Conservation (phyloP, 2,888 invertebrate species). For the Chrysina gloriosa region DNA sequence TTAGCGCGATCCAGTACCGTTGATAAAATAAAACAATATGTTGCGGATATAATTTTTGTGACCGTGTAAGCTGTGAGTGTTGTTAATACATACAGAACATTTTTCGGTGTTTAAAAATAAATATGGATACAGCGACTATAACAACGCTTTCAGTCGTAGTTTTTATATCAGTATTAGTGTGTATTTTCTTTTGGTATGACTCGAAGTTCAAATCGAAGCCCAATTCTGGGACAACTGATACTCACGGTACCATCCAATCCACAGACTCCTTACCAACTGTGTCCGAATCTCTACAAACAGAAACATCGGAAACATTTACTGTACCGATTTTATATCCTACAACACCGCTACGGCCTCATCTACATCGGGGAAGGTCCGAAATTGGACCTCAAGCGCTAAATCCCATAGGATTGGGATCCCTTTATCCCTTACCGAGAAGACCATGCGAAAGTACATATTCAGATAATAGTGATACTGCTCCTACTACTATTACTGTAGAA, state of each 20-base stretch:
- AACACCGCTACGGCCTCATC: no score
- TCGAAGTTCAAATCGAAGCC: no score
- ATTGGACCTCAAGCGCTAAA: not conserved
- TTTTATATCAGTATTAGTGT: no score
- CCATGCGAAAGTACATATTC: not conserved
- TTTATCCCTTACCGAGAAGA: not conserved
- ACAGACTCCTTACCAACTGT: no score
- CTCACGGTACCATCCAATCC: no score
- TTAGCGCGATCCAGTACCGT: not conserved
- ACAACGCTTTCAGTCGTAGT: no score
- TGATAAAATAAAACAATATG: not conserved
- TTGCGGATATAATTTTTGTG: not conserved
- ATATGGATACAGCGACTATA: no score
- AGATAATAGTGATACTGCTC: not conserved
- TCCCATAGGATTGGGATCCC: conserved; percentile 1
- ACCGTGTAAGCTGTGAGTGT: not conserved
- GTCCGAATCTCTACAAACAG: no score
- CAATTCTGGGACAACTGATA: no score
- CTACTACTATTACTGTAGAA: not conserved
- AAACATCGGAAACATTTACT: not conserved
- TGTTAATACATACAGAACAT: no score
- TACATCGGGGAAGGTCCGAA: not conserved
- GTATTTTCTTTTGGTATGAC: no score
- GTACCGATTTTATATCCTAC: not conserved
- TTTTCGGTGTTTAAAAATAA: no score